A percentile compares a stretch with the other conserved stretches of the same genome.
These are phyloP conservation scores for Drosophila setosimentum DNA, from an alignment of 2,888 invertebrate species.

Conservation along the genomic window DNA sequence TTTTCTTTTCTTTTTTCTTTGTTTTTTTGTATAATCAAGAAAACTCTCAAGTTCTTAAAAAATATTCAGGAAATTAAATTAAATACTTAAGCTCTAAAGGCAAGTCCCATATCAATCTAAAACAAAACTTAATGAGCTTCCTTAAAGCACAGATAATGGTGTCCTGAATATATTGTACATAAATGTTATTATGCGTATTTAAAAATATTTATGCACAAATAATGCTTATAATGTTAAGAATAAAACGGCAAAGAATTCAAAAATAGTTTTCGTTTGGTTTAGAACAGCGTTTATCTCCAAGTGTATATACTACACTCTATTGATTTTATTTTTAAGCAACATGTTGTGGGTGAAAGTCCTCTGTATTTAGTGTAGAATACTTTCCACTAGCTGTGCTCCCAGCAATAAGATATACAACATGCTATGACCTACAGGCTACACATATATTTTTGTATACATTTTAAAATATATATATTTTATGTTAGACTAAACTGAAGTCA, in stretches of 20 bases:
- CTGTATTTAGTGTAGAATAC: background rate
- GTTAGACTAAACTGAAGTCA: background rate
- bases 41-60: background rate
- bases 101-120: background rate
- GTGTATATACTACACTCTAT: background rate
- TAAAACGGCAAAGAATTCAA: background rate
- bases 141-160: background rate
- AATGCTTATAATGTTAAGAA: background rate
- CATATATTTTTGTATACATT: too few species aligned
- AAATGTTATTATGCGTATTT: background rate
- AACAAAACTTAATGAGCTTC: background rate
- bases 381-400: background rate
- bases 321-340: conserved; percentile 3
- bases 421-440: conserved; percentile 13
- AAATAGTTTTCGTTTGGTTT: background rate
- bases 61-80: background rate
- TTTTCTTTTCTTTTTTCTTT: too few species aligned
- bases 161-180: background rate
- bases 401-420: conserved; percentile 33
- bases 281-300: background rate
- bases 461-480: too few species aligned
- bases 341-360: background rate
- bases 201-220: background rate
- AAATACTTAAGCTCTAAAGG: background rate
- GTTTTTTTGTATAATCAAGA: background rate